Conservation (phyloP, 2,888 invertebrate genomes). For the Notodonta dromedarius region DNA sequence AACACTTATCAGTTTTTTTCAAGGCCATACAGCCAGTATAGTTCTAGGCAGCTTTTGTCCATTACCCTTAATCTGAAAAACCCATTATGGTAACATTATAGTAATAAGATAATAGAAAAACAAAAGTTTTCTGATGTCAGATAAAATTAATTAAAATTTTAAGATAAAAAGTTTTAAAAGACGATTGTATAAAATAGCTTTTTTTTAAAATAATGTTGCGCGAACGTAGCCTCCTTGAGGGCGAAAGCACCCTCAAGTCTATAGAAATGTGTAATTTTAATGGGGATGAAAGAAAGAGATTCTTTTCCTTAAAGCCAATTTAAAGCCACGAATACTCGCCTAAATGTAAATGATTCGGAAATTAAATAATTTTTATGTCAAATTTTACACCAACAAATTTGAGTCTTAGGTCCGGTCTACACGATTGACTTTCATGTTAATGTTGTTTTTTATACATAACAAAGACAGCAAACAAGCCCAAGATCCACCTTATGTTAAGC, state of each 20-base stretch:
- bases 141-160: not conserved
- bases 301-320: not conserved
- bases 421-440: not conserved
- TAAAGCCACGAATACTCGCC: not conserved
- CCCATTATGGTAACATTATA: no score
- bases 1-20: no score
- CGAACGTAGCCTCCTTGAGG: not conserved
- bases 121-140: not conserved
- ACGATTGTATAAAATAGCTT: not conserved
- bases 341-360: not conserved
- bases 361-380: not conserved
- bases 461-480: no score
- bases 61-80: no score
- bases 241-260: not conserved
- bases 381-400: not conserved
- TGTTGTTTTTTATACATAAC: no score
- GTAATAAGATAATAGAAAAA: not conserved
- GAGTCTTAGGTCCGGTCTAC: not conserved
- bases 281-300: not conserved
- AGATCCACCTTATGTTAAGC: no score
- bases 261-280: not conserved
- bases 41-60: no score
- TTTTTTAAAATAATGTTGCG: not conserved
- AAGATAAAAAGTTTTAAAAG: not conserved
- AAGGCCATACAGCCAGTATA: no score